These are phyloP conservation scores for Trichoplusia ni DNA, from an alignment of 1,140 invertebrate species.

Conservation along the genomic window DNA sequence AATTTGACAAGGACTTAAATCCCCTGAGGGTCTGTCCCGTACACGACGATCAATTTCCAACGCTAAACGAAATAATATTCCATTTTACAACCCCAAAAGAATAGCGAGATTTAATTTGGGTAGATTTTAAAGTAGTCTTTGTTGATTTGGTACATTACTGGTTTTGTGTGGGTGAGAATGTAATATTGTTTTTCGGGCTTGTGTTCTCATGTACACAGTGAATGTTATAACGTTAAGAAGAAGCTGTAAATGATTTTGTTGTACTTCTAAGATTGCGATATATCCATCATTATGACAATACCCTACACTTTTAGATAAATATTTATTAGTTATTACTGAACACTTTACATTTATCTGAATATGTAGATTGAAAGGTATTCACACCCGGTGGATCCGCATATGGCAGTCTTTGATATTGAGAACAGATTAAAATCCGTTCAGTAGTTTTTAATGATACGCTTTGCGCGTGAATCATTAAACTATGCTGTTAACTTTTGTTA, in stretches of 20 bases:
- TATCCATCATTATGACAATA: too few species aligned
- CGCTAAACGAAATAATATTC: constrained; percentile 57
- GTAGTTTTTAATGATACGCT: constrained; percentile 26
- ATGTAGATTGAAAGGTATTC: constrained; percentile 14
- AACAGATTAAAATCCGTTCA: constrained; percentile 26
- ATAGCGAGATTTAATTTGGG: constrained; percentile 27
- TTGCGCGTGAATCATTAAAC: too few species aligned
- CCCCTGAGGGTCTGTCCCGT: constrained; percentile 40
- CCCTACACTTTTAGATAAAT: background rate
- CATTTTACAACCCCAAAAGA: constrained; percentile 43
- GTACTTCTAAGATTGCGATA: too few species aligned
- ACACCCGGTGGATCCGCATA: constrained; percentile 2
- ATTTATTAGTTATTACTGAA: constrained; percentile 11
- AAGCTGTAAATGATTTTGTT: too few species aligned
- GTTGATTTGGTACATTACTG: constrained; percentile 21
- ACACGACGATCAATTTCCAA: constrained; percentile 60
- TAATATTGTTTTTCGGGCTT: too few species aligned
- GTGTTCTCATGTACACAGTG: too few species aligned
- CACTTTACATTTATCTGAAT: background rate
- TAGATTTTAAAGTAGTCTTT: constrained; percentile 22
- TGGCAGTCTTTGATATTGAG: constrained; percentile 16
- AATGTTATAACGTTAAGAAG: too few species aligned
- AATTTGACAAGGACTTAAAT: constrained; percentile 58
- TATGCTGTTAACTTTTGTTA: too few species aligned
- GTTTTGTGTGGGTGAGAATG: too few species aligned